A percentile compares a stretch with the other conserved stretches of the same genome.
phyloP scores from a whole-genome alignment of 2,888 invertebrate genomes.

The Meta bourneti region DNA sequence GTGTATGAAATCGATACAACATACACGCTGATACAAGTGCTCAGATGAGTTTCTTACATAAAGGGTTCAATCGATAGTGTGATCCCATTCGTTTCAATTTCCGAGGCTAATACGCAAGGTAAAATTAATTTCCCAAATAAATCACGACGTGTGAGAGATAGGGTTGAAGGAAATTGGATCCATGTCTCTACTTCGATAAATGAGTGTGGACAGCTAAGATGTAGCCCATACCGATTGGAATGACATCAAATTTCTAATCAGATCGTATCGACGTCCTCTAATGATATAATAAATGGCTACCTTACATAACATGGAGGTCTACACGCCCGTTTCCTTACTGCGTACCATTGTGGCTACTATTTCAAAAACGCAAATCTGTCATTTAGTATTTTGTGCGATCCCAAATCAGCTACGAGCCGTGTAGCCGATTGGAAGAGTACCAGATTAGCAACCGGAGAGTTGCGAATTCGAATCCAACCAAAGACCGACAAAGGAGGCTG shows the following conservation, averaged over 20 bases:
- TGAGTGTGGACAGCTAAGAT: not conserved
- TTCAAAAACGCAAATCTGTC: too few species aligned
- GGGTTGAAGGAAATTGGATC: not conserved
- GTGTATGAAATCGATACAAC: not conserved
- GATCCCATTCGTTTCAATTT: constrained; percentile 34
- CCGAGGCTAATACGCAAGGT: constrained; percentile 9
- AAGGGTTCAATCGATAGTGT: constrained; percentile 12
- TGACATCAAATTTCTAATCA: constrained; percentile 11
- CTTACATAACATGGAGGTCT: too few species aligned
- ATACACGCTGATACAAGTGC: not conserved
- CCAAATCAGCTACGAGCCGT: too few species aligned
- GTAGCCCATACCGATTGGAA: not conserved
- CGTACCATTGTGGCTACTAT: too few species aligned
- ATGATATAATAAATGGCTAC: too few species aligned
- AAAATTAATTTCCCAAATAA: constrained; percentile 32
- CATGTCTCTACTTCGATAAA: constrained; percentile 17
- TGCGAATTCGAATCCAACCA: too few species aligned
- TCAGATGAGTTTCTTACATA: not conserved
- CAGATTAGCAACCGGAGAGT: too few species aligned
- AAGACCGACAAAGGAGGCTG: too few species aligned
- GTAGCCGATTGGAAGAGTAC: too few species aligned
- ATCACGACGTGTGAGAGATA: constrained; percentile 24
- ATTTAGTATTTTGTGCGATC: too few species aligned
- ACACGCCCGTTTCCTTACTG: too few species aligned
- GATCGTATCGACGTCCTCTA: not conserved